Evolutionary conservation across 2,797 vertebrate species (phyloP).

Genomic region (Sternarchorhynchus goeldii): DNA sequence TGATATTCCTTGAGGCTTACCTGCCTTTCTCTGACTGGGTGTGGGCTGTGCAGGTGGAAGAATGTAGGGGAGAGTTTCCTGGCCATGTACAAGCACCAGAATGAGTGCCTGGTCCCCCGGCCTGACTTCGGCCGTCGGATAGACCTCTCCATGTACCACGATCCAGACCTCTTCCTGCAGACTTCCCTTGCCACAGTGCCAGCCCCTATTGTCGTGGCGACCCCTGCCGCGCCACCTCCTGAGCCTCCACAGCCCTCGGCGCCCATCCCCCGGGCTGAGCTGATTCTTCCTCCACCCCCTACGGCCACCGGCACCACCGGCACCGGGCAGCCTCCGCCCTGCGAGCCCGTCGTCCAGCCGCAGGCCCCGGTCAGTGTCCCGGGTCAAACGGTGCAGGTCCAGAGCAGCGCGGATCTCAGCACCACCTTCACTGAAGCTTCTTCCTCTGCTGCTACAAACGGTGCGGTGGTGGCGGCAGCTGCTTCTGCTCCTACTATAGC

Average conservation of each 20-base stretch:
- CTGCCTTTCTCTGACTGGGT: background rate
- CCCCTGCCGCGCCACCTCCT: constrained; percentile 66
- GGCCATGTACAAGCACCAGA: constrained; percentile 91
- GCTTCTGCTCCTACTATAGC: constrained; percentile 25
- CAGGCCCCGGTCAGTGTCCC: constrained; percentile 62
- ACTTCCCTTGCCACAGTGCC: constrained; percentile 56
- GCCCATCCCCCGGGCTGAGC: constrained; percentile 50
- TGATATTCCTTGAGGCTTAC: background rate
- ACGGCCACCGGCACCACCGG: constrained; percentile 72
- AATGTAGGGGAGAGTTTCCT: constrained; percentile 90
- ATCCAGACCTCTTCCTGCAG: constrained; percentile 70
- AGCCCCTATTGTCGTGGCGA: constrained; percentile 27
- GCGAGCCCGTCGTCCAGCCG: constrained; percentile 58
- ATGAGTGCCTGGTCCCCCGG: constrained; percentile 86
- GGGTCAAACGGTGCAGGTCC: constrained; percentile 72
- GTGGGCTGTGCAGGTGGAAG: constrained; percentile 82
- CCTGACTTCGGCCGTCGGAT: constrained; percentile 90
- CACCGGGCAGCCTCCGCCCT: constrained; percentile 69
- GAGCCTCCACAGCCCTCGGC: constrained; percentile 65
- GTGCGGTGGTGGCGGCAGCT: background rate
- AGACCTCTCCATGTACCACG: constrained; percentile 88
- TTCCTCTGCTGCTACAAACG: background rate
- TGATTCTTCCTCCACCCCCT: constrained; percentile 62
- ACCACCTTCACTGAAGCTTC: constrained; percentile 50
- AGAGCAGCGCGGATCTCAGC: constrained; percentile 77